Evolutionary conservation across 1,140 invertebrate genomes (phyloP), one percentile per base, ranked within the genome.

Genomic region (Pemphigus obesinymphae): DNA sequence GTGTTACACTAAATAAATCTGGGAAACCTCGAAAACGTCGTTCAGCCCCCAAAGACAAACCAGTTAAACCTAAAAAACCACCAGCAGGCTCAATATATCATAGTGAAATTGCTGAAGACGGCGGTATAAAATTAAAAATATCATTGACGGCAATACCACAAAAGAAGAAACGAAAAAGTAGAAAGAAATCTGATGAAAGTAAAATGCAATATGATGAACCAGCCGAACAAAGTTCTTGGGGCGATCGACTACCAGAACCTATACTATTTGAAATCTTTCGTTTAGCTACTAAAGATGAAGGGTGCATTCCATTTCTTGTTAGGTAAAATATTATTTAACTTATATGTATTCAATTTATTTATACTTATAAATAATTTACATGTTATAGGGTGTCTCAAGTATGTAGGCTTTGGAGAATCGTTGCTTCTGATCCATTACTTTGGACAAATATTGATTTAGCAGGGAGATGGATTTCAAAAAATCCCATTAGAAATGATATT

Each of bases 381-480:
- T 83, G 82, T 85, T 87, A 13, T 87, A 93, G 93, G 85, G 89
- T 93, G 85, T 90, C 91, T 66, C 89, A 89, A 86, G 94, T 95
- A 13, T 95, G 94, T 87, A 90, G 89, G 82, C 86, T 92, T 68
- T 96, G 94, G 94, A 87, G 91, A 63, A 89, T 90, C 84, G 90
- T 93, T 13, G 91, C 92, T 31, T 87, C 89, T 37, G 88, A 89
- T 58, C 90, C 92, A 3, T 87, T 89, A 43, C 86, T 96, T 26
- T 96, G 94, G 94, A 90, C 89, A 82, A 91, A 90, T 85, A 90
- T 94, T 83, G 94, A 96, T 86, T 88, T 95, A 84, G 86, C 88
- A 11, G 90, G 90, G 82, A 91, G 91, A 83, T 91, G 91, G 87
- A 91, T 94, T 23, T 91, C 90, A 85, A 91, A 92, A 86, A 88